Evolutionary conservation across 2,888 invertebrate species (phyloP).

Genomic region (Alviniconcha strummeri): DNA sequence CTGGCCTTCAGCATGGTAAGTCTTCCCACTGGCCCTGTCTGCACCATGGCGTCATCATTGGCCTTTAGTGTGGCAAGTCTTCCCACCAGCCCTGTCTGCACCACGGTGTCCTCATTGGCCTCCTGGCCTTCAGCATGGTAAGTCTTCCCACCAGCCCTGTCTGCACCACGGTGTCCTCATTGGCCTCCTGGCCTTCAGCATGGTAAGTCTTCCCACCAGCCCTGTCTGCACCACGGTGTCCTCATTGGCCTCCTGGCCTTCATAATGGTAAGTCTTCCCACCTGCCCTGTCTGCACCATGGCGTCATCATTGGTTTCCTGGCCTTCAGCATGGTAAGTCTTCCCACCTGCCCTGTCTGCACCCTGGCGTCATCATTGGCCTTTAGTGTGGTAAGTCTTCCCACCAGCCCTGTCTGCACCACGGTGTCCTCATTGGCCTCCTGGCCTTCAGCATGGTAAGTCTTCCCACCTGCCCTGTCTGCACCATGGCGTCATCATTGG

Average conservation of each 20-base stretch:
- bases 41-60: no score
- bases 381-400: no score
- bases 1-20: no score
- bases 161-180: slow-evolving; percentile 11
- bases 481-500: slow-evolving; percentile 7
- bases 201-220: neutral
- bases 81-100: neutral
- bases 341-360: no score
- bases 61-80: no score
- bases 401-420: neutral
- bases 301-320: slow-evolving; percentile 5
- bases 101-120: neutral
- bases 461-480: neutral
- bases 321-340: neutral
- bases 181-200: neutral
- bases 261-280: no score
- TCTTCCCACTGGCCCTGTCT: no score
- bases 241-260: no score
- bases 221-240: no score
- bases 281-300: neutral
- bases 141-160: neutral
- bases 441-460: neutral
- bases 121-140: neutral
- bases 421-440: neutral
- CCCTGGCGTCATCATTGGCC: no score